Conservation (phyloP, 1,140 invertebrate genomes). For the Tetramorium parvispinum region DNA sequence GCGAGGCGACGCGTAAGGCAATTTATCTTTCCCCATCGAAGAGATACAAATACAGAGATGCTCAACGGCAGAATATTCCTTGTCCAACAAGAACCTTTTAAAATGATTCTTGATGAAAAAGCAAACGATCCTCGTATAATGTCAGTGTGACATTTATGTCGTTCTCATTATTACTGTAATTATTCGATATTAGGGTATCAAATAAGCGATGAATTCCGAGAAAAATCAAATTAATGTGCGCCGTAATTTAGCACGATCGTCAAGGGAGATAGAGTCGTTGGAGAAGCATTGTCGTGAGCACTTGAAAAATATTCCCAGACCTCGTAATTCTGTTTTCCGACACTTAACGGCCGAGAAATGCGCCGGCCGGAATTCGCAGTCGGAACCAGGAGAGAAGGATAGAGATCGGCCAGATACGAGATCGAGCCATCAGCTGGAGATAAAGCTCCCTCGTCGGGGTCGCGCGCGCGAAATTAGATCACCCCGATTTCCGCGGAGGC, state of each 20-base stretch:
- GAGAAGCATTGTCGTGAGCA: neutral
- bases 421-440: conserved; percentile 42
- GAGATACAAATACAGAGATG: conserved; percentile 32
- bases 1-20: conserved; percentile 42
- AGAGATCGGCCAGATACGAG: conserved; percentile 51
- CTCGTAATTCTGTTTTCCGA: neutral
- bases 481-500: conserved; percentile 25
- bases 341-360: conserved; percentile 29
- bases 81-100: neutral
- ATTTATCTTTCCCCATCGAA: conserved; percentile 34
- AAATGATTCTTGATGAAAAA: neutral
- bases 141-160: neutral
- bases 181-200: neutral
- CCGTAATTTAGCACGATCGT: neutral
- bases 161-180: neutral
- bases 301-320: conserved; percentile 9
- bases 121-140: neutral
- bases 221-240: neutral
- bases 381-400: neutral
- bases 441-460: conserved; percentile 29
- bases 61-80: neutral
- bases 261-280: neutral
- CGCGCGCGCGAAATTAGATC: conserved; percentile 52
- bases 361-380: neutral
- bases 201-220: neutral